Evolutionary conservation across 2,113 vertebrate genomes (phyloP).

Genomic region (Anthoscopus minutus): DNA sequence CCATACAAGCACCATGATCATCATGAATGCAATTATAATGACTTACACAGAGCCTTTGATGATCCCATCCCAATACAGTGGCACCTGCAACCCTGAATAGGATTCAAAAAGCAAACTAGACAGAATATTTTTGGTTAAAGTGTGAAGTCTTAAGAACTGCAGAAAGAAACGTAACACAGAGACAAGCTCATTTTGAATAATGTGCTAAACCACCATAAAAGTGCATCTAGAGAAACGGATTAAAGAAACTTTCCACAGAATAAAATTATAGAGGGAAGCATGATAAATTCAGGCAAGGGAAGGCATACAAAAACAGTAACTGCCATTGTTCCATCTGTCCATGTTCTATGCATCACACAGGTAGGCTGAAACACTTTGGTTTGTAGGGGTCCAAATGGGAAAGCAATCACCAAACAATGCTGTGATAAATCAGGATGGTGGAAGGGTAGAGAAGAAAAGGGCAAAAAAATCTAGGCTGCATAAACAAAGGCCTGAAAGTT

Average conservation of each 20-base stretch:
- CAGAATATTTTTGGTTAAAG: neutral
- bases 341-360: neutral
- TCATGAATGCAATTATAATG: neutral
- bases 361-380: neutral
- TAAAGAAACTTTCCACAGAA: neutral
- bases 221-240: neutral
- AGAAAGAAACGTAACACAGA: neutral
- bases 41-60: neutral
- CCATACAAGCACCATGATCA: neutral
- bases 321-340: neutral
- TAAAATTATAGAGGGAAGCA: neutral
- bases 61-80: neutral
- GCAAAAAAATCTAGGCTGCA: neutral
- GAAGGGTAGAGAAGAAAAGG: neutral
- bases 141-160: neutral
- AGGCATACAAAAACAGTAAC: neutral
- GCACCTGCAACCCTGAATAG: neutral
- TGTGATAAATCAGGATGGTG: neutral
- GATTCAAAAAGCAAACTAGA: neutral
- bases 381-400: neutral
- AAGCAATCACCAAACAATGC: neutral
- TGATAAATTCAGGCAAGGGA: neutral
- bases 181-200: neutral
- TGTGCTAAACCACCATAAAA: neutral
- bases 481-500: neutral